A percentile compares a stretch with the other conserved stretches of the same genome.
Evolutionary conservation across 1,140 invertebrate species (phyloP).

Genomic region (Mylabris phalerata): DNA sequence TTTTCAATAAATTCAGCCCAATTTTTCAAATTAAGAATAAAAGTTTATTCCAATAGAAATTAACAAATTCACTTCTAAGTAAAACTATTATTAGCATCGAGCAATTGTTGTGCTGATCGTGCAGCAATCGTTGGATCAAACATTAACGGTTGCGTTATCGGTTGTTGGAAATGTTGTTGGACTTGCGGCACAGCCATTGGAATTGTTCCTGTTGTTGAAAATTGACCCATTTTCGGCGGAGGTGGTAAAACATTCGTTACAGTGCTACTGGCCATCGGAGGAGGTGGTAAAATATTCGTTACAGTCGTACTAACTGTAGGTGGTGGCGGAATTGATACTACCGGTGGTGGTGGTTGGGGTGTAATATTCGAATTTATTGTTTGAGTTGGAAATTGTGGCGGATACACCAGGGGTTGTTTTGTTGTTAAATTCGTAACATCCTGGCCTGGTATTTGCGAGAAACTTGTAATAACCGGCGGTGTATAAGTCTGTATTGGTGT

Average conservation of each 20-base stretch:
- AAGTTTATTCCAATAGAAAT: background rate
- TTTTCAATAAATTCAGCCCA: too few species aligned
- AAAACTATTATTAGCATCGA: slow-evolving; percentile 29
- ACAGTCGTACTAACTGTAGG: background rate
- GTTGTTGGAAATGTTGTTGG: slow-evolving; percentile 10
- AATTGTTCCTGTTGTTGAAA: background rate
- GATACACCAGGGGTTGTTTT: background rate
- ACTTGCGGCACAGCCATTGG: too few species aligned
- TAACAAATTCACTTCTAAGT: background rate
- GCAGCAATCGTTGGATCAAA: slow-evolving; percentile 41
- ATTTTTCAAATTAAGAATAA: too few species aligned
- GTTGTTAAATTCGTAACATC: background rate
- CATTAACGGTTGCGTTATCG: slow-evolving; percentile 25
- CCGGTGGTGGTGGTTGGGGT: background rate
- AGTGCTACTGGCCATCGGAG: background rate
- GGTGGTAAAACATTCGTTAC: background rate
- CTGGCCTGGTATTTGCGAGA: too few species aligned
- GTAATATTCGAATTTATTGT: too few species aligned
- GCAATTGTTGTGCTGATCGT: slow-evolving; percentile 37
- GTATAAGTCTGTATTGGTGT: too few species aligned
- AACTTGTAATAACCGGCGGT: too few species aligned
- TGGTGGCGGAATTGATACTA: slow-evolving; percentile 1
- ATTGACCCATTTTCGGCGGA: background rate
- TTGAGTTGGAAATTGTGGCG: background rate
- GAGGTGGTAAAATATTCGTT: background rate